Evolutionary conservation across 1,140 invertebrate genomes (phyloP), one percentile per base, ranked within the genome.

Genomic region (Diuraphis noxia): DNA sequence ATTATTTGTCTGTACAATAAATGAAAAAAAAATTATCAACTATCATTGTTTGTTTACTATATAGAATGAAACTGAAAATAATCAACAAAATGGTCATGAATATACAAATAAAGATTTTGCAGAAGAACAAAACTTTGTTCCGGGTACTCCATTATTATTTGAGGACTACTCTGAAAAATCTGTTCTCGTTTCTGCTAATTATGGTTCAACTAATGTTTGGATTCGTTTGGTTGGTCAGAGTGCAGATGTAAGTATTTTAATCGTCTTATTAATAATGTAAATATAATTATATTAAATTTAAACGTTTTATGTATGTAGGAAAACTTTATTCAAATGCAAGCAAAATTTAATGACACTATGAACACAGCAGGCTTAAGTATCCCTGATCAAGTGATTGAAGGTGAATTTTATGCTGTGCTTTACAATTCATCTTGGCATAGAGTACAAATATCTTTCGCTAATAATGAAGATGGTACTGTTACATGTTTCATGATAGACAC

Each of bases 151-250:
- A 30, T 79, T 82, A 82, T 17, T 17, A 10, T 49, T 91, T 36
- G 43, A 81, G 17, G 30, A 91, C 9, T 82, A 91, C 38, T 2
- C 52, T 30, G 89, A 91, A 81, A 91, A 91, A 82, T 91, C 77
- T 81, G 46, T 91, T 38, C 77, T 91, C n/a, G 89, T 91, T 36
- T 81, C 89, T 72, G 89, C 89, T 30, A 91, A 81, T 34, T 91
- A 91, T 81, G 77, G 89, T 52, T 52, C 89, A 40, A 17, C 43
- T 49, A 38, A 25, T 81, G 23, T 91, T 91, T 81, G 77, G 43
- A 40, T 91, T n/a, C 89, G 89, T 81, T 82, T 81, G 30, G 77
- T 91, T 82, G 89, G 43, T 30, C 43, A 79, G 9, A 81, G 40
- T 52, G 77, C 77, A 46, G 89, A 91, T 82, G 89, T 91, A 91